Conservation (phyloP, 2,113 vertebrate genomes). For the Siphamia tubifer region DNA sequence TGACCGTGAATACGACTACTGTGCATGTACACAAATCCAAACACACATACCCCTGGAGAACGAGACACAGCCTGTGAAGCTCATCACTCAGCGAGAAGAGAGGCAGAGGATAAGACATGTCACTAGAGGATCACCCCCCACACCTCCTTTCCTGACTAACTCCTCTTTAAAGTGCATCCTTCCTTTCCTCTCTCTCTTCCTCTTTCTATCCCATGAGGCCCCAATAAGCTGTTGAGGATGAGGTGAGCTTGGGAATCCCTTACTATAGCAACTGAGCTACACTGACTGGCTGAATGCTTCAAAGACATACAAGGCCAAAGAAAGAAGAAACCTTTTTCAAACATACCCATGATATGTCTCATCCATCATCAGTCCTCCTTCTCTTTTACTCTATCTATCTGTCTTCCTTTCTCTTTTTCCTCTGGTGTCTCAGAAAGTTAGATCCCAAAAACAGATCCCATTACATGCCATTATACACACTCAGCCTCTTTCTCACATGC, state of each 20-base stretch:
- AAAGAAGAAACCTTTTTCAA: slow-evolving; percentile 11
- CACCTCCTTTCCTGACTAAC: slow-evolving; percentile 52
- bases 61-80: slow-evolving; percentile 52
- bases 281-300: slow-evolving; percentile 26
- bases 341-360: slow-evolving; percentile 20
- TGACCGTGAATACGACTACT: slow-evolving; percentile 60
- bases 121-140: slow-evolving; percentile 32
- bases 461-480: slow-evolving; percentile 52
- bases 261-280: background rate
- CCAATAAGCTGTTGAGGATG: slow-evolving; percentile 36
- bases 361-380: slow-evolving; percentile 36
- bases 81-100: slow-evolving; percentile 62
- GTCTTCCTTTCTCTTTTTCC: slow-evolving; percentile 4
- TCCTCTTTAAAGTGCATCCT: slow-evolving; percentile 66
- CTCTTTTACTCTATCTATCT: slow-evolving; percentile 4
- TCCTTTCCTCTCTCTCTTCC: slow-evolving; percentile 53
- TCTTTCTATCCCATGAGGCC: slow-evolving; percentile 40
- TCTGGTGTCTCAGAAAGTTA: slow-evolving; percentile 39
- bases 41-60: slow-evolving; percentile 36
- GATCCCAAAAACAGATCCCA: slow-evolving; percentile 48
- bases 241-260: slow-evolving; percentile 17
- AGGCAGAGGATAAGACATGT: slow-evolving; percentile 45
- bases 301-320: slow-evolving; percentile 1
- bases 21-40: slow-evolving; percentile 40
- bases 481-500: slow-evolving; percentile 24